These are phyloP conservation scores for Drosophila simulans DNA, from an alignment of 1,140 invertebrate species.

Conservation along the genomic window DNA sequence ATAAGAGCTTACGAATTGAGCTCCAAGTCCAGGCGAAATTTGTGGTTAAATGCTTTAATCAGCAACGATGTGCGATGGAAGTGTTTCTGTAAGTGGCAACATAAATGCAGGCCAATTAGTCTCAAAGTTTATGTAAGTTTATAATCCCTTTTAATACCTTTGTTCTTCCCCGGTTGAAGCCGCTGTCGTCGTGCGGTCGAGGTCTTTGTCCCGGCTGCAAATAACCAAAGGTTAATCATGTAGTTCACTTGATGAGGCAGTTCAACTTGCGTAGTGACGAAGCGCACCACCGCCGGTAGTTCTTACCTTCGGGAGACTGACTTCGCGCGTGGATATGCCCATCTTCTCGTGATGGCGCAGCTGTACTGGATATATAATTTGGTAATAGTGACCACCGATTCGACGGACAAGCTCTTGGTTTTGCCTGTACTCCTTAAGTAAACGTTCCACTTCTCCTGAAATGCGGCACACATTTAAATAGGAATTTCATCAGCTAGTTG, in stretches of 20 bases:
- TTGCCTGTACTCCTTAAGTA: slow-evolving; percentile 94
- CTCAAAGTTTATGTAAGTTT: no score
- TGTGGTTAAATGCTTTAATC: slow-evolving; percentile 98
- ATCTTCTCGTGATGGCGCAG: slow-evolving; percentile 97
- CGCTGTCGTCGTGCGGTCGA: slow-evolving; percentile 79
- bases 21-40: slow-evolving; percentile 97
- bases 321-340: slow-evolving; percentile 95
- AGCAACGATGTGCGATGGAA: slow-evolving; percentile 96
- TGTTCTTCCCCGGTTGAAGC: slow-evolving; percentile 80
- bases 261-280: no score
- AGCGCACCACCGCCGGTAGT: background rate
- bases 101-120: background rate
- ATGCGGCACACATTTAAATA: slow-evolving; percentile 35
- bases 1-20: slow-evolving; percentile 94
- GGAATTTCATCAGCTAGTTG: background rate
- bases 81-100: slow-evolving; percentile 92
- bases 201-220: slow-evolving; percentile 80
- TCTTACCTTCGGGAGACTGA: slow-evolving; percentile 92
- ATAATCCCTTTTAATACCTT: slow-evolving; percentile 43
- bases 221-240: slow-evolving; percentile 1
- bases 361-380: slow-evolving; percentile 97
- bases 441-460: slow-evolving; percentile 94
- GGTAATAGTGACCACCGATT: slow-evolving; percentile 95
- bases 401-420: slow-evolving; percentile 96
- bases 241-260: background rate